phyloP scores from a whole-genome alignment of 2,113 vertebrate species.

The Gracilinanus agilis region DNA sequence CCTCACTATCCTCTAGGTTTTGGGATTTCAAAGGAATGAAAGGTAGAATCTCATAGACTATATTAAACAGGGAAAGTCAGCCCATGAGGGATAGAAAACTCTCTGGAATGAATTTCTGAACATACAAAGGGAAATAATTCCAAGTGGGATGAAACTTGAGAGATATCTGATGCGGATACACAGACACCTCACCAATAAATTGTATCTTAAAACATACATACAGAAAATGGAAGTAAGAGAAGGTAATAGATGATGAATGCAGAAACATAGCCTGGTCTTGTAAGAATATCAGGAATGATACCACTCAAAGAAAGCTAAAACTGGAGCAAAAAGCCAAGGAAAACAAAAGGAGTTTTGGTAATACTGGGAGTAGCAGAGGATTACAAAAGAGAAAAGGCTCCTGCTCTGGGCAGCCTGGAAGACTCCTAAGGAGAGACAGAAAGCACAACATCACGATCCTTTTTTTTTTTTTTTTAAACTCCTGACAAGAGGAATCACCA shows the following conservation, averaged over 20 bases:
- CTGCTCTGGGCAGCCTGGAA: neutral
- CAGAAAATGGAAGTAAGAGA: neutral
- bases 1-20: neutral
- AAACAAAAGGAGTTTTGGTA: neutral
- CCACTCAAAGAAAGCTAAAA: neutral
- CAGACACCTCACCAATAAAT: neutral
- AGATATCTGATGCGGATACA: neutral
- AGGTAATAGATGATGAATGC: neutral
- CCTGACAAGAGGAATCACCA: neutral
- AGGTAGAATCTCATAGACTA: neutral
- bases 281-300: too few relatives aligned
- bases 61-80: too few relatives aligned
- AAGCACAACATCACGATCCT: neutral
- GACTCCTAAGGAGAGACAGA: neutral
- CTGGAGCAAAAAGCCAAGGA: too few relatives aligned
- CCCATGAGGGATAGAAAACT: too few relatives aligned
- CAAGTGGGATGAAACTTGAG: neutral
- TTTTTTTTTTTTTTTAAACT: neutral
- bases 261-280: neutral
- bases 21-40: neutral
- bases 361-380: neutral
- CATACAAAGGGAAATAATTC: too few relatives aligned
- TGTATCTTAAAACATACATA: neutral
- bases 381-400: neutral
- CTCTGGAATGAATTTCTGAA: too few relatives aligned